Evolutionary conservation across 1,140 invertebrate genomes (phyloP).

Genomic region (Scaptomyza hsui): DNA sequence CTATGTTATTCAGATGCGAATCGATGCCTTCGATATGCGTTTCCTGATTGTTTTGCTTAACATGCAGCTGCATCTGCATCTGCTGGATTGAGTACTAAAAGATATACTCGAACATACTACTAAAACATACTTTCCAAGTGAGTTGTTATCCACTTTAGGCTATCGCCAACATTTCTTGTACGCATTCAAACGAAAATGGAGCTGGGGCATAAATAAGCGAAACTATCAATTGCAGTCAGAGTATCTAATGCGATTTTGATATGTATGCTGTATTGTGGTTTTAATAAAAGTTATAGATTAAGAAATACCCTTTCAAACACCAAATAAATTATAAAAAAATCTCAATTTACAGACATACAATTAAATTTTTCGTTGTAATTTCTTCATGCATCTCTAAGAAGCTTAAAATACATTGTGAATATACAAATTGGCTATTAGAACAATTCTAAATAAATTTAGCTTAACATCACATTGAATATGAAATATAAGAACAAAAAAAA

Average conservation of each 20-base stretch:
- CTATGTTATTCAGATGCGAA: slow-evolving; percentile 37
- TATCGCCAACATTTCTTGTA: neutral
- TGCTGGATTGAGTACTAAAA: neutral
- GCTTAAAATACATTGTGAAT: no score
- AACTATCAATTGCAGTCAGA: neutral
- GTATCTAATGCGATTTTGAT: no score
- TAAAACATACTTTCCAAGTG: neutral
- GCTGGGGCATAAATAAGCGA: neutral
- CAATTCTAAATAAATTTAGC: no score
- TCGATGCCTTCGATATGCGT: slow-evolving; percentile 43
- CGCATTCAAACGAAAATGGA: neutral
- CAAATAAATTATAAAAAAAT: no score
- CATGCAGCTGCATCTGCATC: slow-evolving; percentile 40
- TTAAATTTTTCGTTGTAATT: no score
- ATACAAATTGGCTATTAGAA: no score
- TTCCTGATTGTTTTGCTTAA: slow-evolving; percentile 72
- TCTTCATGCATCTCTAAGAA: no score
- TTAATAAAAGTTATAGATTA: no score
- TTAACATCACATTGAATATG: no score
- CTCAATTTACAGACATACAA: no score
- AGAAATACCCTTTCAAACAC: no score
- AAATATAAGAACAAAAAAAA: neutral
- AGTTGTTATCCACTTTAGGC: neutral
- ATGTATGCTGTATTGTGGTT: neutral
- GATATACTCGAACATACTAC: slow-evolving; percentile 1